Percentiles rank a stretch among this genome's conserved stretches.
phyloP scores from a whole-genome alignment of 2,888 invertebrate genomes.

The Pyrocoelia pectoralis region DNA sequence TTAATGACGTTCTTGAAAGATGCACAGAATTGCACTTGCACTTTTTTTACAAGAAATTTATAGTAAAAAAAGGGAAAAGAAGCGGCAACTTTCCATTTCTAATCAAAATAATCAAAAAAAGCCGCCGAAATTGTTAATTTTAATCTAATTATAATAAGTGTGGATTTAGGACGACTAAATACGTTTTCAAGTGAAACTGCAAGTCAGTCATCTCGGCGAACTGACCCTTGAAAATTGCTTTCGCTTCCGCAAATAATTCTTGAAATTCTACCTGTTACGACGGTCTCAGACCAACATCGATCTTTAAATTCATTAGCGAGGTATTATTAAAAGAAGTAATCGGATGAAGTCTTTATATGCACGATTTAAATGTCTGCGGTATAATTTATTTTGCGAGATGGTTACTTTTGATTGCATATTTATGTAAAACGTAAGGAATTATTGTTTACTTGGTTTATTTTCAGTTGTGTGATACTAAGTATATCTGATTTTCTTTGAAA shows the following conservation, averaged over 20 bases:
- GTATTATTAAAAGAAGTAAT: not conserved
- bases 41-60: too few relatives aligned
- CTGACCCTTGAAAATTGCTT: slow-evolving; percentile 13
- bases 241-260: slow-evolving; percentile 14
- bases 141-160: not conserved
- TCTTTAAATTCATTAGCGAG: slow-evolving; percentile 3
- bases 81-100: too few relatives aligned
- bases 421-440: not conserved
- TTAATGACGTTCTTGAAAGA: too few relatives aligned
- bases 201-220: slow-evolving; percentile 3
- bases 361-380: not conserved
- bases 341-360: not conserved
- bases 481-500: not conserved
- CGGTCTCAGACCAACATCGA: slow-evolving; percentile 7
- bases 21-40: too few relatives aligned
- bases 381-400: not conserved
- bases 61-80: too few relatives aligned
- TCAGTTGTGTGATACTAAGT: not conserved
- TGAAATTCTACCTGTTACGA: slow-evolving; percentile 12
- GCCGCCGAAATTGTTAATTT: not conserved
- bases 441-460: not conserved
- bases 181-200: slow-evolving; percentile 2
- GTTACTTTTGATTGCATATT: not conserved
- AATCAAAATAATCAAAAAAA: not conserved
- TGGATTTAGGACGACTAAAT: not conserved